Evolutionary conservation across 1,140 invertebrate species (phyloP), one percentile per base, ranked within the genome.

Genomic region (Brachionus angularis): DNA sequence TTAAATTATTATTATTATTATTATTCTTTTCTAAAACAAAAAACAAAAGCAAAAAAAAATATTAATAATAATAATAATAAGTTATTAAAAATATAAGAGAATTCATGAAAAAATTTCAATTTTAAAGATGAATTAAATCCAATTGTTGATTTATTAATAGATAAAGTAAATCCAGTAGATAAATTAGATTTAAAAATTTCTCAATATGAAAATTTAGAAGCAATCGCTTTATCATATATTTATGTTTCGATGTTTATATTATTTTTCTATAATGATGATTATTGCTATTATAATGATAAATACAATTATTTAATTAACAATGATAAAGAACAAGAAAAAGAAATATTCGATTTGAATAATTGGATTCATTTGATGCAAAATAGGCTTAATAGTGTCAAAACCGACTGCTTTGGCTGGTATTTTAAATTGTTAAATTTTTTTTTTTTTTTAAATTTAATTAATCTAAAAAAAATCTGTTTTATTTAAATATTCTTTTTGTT

Each of bases 181-280:
- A 21, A 21, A 12, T 47, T 67, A 39, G 16, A 29, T 27, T 34
- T 67, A 18, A 46, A 46, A 33, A 33, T 34, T 2, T 29, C 16
- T 50, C 18, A 67, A 31, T 33, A 34, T 29, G 62, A 67, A 50
- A 67, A 67, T 47, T 33, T 67, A 29, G 62, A 67, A 23, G 62
- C 62, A 1, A 29, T 31, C 14, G 62, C 42, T n/a, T 21, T 67
- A 8, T 33, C 62, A 12, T 67, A 67, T 18, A 67, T 67, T 47
- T 16, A 34, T 23, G 42, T 46, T 31, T 46, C 62, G 3, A 29
- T 47, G 3, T 3, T 67, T 7, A 29, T 67, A 47, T 50, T 67
- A 21, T 67, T 67, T 21, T 1, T 67, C 0, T 67, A 47, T 34
- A 33, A 67, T 33, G 7, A 64, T 67, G 8, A 50, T 21, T 42